Base-by-base conservation (phyloP, 2,113 vertebrate species). In the Pagrus major region DNA sequence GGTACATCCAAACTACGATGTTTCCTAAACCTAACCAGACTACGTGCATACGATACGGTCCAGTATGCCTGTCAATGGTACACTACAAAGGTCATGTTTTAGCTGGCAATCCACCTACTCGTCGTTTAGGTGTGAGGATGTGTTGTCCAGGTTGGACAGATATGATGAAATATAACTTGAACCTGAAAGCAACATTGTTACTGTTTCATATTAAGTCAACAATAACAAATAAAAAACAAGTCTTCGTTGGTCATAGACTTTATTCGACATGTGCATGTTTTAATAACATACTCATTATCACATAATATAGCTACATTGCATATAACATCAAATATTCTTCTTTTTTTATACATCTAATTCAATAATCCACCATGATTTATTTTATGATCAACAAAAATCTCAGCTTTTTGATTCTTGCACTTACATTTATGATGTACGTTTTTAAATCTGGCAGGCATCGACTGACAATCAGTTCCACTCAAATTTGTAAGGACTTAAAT, bases 251-350 rank as follows among this genome's bases (percentile, higher is more conserved):
- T 92, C 70, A 90, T 93, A 90, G 81, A 92, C 92, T 95, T 95
- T 95, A 95, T 95, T 95, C 42, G 89, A 89, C 86, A 83, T 93
- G 87, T 94, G 91, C 88, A 89, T 93, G 89, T 91, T 93, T 91
- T 81, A 81, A 83, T 90, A 94, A 92, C 92, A 93, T 92, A 90
- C 76, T 91, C 59, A 88, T 93, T 88, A 91, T 92, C 89, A 94
- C 92, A 93, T 90, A 80, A 88, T 92, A 90, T 85, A 94, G 91
- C 86, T 93, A 95, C 92, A 94, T 91, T 93, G 90, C 94, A 94
- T 91, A 95, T 92, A 93, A 94, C 95, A 95, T 93, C 90, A 86
- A 94, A 88, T 86, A 78, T 71, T 70, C 1, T 31, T 75, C 0
- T 58, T 77, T 66, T 84, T 87, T 65, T 89, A 90, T 86, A 91